Evolutionary conservation across 1,140 invertebrate species (phyloP).

Genomic region (Diorhabda elongata): DNA sequence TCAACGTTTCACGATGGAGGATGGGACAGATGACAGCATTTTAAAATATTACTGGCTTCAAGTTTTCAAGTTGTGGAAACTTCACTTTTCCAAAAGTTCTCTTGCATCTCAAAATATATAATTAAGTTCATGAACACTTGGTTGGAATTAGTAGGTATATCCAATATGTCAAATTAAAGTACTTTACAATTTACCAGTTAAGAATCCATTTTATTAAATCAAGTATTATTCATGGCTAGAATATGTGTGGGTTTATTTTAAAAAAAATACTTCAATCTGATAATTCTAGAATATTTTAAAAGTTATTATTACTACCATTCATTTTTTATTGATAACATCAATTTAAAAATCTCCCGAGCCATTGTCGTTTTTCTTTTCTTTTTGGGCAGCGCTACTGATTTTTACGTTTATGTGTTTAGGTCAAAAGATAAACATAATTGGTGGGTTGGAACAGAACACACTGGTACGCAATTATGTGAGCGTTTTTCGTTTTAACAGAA

Average conservation of each 20-base stretch:
- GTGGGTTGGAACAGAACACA: slow-evolving; percentile 1
- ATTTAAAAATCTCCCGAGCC: background rate
- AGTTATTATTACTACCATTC: background rate
- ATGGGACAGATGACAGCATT: no score
- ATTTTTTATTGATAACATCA: background rate
- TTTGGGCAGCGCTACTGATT: background rate
- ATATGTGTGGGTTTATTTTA: background rate
- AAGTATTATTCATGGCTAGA: background rate
- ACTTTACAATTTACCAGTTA: no score
- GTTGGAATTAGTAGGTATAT: no score
- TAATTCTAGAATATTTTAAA: background rate
- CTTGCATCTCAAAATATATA: no score
- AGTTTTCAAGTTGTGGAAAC: no score
- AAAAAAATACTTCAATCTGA: background rate
- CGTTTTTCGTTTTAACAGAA: background rate
- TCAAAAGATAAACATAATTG: slow-evolving; percentile 3
- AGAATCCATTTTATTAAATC: no score
- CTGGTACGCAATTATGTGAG: background rate
- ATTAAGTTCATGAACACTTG: no score
- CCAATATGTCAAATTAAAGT: no score
- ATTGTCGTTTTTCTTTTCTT: background rate
- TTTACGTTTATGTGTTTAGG: slow-evolving; percentile 2
- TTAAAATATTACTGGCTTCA: no score
- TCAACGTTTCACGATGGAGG: no score
- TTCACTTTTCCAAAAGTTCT: no score